Conservation (phyloP, 2,888 invertebrate genomes). For the Leptothorax acervorum region DNA sequence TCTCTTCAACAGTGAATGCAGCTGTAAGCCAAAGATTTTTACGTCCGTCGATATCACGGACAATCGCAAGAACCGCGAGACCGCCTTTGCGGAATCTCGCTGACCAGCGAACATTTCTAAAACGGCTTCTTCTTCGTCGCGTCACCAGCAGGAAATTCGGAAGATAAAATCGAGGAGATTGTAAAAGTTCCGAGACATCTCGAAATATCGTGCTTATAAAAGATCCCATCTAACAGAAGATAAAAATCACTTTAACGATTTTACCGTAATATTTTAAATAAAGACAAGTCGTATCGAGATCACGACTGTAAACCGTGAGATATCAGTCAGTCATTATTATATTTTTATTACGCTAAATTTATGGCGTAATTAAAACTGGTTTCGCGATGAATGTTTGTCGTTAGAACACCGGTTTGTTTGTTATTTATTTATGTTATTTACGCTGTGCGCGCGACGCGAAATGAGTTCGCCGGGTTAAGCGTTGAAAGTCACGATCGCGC, state of each 20-base stretch:
- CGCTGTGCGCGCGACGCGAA: background rate
- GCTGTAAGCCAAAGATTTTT: constrained; percentile 41
- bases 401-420: background rate
- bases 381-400: background rate
- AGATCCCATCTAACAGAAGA: background rate
- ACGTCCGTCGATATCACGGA: constrained; percentile 25
- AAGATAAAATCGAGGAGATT: constrained; percentile 18
- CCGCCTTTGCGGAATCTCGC: constrained; percentile 31
- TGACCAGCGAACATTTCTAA: constrained; percentile 37
- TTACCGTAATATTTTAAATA: constrained; percentile 19
- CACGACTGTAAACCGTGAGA: background rate
- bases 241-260: constrained; percentile 13
- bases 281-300: background rate
- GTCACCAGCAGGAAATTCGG: constrained; percentile 27
- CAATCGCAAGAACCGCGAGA: constrained; percentile 44
- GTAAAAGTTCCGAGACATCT: background rate
- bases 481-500: constrained; percentile 24
- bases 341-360: background rate
- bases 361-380: constrained; percentile 3
- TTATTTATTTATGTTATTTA: constrained; percentile 31
- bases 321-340: background rate
- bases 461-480: background rate
- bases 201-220: constrained; percentile 35
- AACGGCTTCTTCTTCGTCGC: constrained; percentile 7
- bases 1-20: constrained; percentile 10